A percentile compares a stretch with the other conserved stretches of the same genome.
Evolutionary conservation across 2,113 vertebrate genomes (phyloP).

Genomic region (Hyperopisus bebe): DNA sequence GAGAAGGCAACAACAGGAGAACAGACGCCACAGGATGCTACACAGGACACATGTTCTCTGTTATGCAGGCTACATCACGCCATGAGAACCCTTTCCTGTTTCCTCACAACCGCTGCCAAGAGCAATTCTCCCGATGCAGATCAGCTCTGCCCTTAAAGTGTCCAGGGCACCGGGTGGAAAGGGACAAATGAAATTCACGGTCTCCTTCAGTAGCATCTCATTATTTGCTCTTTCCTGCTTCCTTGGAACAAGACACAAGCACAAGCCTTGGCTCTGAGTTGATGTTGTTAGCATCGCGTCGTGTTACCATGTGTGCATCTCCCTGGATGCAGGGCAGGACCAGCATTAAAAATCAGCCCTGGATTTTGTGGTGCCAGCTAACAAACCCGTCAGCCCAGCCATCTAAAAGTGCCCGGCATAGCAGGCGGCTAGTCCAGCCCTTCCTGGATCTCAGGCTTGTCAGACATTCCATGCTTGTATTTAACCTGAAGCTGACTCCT

Average conservation of each 20-base stretch:
- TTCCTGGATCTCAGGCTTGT: neutral
- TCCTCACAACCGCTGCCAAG: neutral
- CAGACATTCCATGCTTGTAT: neutral
- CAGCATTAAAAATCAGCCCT: neutral
- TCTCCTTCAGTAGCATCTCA: neutral
- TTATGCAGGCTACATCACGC: neutral
- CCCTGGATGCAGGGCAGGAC: neutral
- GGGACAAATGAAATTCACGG: neutral
- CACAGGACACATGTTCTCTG: neutral
- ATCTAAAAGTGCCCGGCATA: neutral
- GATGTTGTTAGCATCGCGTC: neutral
- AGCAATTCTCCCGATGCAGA: neutral
- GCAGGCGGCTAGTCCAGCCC: neutral
- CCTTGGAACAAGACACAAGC: neutral
- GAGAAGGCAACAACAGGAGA: neutral
- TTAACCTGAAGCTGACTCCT: neutral
- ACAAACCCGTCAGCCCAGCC: neutral
- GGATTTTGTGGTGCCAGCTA: neutral
- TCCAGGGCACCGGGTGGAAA: neutral
- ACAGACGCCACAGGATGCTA: neutral
- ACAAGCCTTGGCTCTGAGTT: neutral
- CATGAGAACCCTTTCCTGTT: neutral
- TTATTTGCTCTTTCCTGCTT: neutral
- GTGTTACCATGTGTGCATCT: neutral
- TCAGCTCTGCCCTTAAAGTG: neutral